Conservation (phyloP, 2,797 vertebrate species). For the Acanthiza pusilla region DNA sequence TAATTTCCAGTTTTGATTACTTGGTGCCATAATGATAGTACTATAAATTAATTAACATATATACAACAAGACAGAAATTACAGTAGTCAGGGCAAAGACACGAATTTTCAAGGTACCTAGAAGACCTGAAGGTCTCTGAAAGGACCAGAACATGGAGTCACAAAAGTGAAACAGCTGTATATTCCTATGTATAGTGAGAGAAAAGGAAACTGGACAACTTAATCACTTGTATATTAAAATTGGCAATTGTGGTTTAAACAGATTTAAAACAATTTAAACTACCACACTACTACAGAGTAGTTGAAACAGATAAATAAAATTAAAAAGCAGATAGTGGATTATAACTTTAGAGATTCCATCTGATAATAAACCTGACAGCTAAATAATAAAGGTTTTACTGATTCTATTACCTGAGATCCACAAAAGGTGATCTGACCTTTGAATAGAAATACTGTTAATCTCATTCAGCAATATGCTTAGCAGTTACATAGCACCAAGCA, state of each 20-base stretch:
- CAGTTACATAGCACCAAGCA: background rate
- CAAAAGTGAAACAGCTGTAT: background rate
- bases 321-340: background rate
- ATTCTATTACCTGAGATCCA: conserved; percentile 19
- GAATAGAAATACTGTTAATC: background rate
- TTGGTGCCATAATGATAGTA: background rate
- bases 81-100: background rate
- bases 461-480: background rate
- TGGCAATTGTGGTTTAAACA: background rate
- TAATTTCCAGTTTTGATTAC: background rate
- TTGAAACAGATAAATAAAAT: conserved; percentile 17
- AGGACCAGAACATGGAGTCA: background rate
- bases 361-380: conserved; percentile 36
- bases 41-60: background rate
- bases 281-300: background rate
- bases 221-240: background rate
- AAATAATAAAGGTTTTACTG: conserved; percentile 46
- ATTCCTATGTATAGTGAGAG: background rate
- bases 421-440: conserved; percentile 39
- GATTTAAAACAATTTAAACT: conserved; percentile 21
- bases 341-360: conserved; percentile 12
- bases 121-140: background rate
- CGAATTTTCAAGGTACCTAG: background rate
- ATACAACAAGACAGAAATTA: background rate
- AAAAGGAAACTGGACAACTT: background rate